Evolutionary conservation across 2,797 vertebrate genomes (phyloP).

Genomic region (Allobates femoralis): DNA sequence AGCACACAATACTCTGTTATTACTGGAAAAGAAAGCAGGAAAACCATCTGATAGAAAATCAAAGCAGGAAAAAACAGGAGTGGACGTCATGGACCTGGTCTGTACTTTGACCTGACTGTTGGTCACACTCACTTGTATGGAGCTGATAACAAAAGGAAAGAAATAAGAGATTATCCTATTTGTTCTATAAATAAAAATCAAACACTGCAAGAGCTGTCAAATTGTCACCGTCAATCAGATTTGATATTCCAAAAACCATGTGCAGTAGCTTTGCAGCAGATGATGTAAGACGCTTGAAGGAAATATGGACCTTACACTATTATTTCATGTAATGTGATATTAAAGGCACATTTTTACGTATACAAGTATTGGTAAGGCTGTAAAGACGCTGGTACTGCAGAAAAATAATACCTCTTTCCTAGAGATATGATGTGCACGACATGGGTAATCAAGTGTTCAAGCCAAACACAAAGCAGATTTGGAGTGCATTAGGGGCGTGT

Average conservation of each 20-base stretch:
- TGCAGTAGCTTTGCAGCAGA: not conserved
- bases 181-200: not conserved
- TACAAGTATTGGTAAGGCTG: no score
- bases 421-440: no score
- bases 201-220: not conserved
- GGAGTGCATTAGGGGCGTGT: no score
- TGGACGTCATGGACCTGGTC: not conserved
- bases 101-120: conserved; percentile 32
- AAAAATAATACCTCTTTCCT: no score
- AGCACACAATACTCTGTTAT: conserved; percentile 4
- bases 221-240: not conserved
- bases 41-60: conserved; percentile 18
- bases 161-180: not conserved
- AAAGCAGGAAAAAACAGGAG: conserved; percentile 22
- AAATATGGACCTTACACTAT: no score
- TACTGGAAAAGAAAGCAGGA: conserved; percentile 40
- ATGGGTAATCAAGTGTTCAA: no score
- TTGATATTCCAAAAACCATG: not conserved
- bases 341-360: no score
- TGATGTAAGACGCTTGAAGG: not conserved
- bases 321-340: no score
- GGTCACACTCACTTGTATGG: conserved; percentile 10
- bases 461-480: no score
- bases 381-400: no score
- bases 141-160: not conserved